These are phyloP conservation scores for Ericerus pela DNA, from an alignment of 1,140 invertebrate species.

Conservation along the genomic window DNA sequence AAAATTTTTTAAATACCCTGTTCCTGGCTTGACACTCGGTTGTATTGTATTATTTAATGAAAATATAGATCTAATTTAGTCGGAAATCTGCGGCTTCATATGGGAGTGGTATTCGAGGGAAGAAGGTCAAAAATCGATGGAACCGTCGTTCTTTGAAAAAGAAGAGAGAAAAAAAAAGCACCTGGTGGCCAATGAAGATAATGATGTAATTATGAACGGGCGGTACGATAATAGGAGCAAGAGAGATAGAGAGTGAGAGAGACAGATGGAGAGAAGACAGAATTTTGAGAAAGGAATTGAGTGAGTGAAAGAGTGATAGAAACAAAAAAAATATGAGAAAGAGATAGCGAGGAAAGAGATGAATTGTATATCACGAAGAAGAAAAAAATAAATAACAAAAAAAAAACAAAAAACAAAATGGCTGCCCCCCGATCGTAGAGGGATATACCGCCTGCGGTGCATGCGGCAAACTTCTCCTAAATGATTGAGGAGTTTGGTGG, in stretches of 20 bases:
- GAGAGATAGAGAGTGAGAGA: background rate
- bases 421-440: constrained; percentile 5
- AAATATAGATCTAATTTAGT: constrained; percentile 2
- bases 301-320: no score
- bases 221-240: no score
- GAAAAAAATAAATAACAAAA: background rate
- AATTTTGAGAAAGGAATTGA: background rate
- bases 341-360: no score
- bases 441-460: constrained; percentile 11
- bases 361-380: no score
- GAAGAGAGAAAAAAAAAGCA: background rate
- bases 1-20: no score
- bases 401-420: constrained; percentile 5
- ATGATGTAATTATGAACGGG: constrained; percentile 9
- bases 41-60: background rate
- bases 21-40: no score
- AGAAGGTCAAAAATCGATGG: background rate
- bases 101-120: background rate
- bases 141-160: background rate
- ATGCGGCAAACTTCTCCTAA: background rate
- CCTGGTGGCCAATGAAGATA: constrained; percentile 5
- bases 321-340: no score
- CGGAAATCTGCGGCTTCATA: background rate
- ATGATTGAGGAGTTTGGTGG: no score
- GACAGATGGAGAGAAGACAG: background rate